These are phyloP conservation scores for Anabacerthia variegaticeps DNA, from an alignment of 2,797 vertebrate genomes.

Conservation along the genomic window DNA sequence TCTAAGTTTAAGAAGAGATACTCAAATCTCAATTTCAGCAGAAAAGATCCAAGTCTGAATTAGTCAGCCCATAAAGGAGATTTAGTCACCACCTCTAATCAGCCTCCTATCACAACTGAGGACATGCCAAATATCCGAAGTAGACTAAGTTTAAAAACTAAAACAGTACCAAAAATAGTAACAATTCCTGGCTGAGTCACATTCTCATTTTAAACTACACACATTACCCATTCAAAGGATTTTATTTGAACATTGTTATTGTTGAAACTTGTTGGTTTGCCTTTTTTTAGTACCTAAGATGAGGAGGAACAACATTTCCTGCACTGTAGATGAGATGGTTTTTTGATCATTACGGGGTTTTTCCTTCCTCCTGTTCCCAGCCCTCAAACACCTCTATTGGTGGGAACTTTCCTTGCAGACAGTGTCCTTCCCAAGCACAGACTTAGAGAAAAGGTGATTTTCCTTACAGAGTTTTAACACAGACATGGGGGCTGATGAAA, in stretches of 20 bases:
- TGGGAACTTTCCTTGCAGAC: background rate
- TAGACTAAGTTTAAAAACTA: background rate
- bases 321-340: background rate
- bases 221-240: conserved; percentile 3
- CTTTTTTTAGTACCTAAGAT: conserved; percentile 9
- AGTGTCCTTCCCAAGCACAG: background rate
- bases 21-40: background rate
- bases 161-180: conserved; percentile 33
- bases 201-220: conserved; percentile 27
- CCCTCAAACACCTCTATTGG: background rate
- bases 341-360: background rate
- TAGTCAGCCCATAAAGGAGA: background rate
- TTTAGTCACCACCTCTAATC: background rate
- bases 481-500: background rate
- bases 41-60: background rate
- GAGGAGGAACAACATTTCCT: conserved; percentile 32
- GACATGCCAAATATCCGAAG: conserved; percentile 1
- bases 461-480: background rate
- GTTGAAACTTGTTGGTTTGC: conserved; percentile 13
- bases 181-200: conserved; percentile 45
- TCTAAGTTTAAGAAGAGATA: background rate
- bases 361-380: conserved; percentile 17
- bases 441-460: background rate
- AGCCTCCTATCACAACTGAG: background rate
- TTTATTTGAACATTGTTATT: conserved; percentile 28